These are phyloP conservation scores for Panthera uncia DNA, from an alignment of 2,113 vertebrate species.

Conservation along the genomic window DNA sequence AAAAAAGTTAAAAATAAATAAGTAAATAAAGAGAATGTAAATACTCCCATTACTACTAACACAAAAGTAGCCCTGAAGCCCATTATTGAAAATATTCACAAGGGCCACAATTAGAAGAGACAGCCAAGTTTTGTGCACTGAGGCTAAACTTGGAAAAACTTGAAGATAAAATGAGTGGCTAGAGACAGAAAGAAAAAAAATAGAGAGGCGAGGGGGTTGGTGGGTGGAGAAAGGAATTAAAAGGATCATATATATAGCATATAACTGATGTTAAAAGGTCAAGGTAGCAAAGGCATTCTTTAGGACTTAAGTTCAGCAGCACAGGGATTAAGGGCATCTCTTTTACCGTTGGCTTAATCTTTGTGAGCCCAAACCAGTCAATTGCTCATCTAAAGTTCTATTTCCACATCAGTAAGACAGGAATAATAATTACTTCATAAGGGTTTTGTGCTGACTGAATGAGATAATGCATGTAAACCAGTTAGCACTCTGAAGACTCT, in stretches of 20 bases:
- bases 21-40: not conserved
- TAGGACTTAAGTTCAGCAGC: not conserved
- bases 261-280: not conserved
- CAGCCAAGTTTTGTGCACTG: not conserved
- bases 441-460: not conserved
- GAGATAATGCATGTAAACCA: not conserved
- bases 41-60: not conserved
- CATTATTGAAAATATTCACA: not conserved
- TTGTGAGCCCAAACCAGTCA: not conserved
- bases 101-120: not conserved
- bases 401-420: not conserved
- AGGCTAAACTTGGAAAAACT: not conserved
- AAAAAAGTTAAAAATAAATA: too few relatives aligned
- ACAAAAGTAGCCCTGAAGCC: not conserved
- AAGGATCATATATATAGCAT: too few relatives aligned
- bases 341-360: not conserved
- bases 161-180: not conserved
- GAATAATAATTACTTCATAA: not conserved
- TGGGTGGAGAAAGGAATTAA: not conserved
- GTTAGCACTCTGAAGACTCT: not conserved
- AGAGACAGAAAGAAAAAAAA: not conserved
- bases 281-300: not conserved
- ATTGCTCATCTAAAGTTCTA: not conserved
- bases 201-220: fast-evolving
- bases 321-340: not conserved